Conservation (phyloP, 1,140 invertebrate species). For the Drosophila guanche region DNA sequence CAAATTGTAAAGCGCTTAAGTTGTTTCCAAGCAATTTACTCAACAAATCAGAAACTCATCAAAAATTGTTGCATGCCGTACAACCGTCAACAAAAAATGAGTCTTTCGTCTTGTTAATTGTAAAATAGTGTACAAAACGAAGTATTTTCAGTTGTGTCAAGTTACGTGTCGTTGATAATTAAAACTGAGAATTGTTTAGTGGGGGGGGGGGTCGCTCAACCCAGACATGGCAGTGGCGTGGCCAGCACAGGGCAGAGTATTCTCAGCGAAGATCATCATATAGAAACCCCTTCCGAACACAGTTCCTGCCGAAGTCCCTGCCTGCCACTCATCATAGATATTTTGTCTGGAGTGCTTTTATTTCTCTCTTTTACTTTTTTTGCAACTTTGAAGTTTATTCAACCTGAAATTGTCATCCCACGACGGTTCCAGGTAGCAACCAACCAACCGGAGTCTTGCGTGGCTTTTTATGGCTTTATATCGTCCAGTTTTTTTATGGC, state of each 20-base stretch:
- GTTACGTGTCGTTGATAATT: conserved; percentile 63
- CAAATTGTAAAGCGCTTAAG: conserved; percentile 59
- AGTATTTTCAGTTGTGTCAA: background rate
- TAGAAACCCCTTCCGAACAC: background rate
- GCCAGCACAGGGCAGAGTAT: no score
- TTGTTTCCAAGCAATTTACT: conserved; percentile 45
- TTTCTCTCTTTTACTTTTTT: background rate
- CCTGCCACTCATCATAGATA: no score
- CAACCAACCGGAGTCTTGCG: conserved; percentile 9
- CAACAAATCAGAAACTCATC: conserved; percentile 60
- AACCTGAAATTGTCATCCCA: conserved; percentile 27
- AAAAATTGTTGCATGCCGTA: conserved; percentile 57
- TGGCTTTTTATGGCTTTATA: conserved; percentile 44
- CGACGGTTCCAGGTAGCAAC: conserved; percentile 30
- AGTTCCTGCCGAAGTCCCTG: conserved; percentile 2
- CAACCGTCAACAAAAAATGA: conserved; percentile 11
- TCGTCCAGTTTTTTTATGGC: conserved; percentile 39
- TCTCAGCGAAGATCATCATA: background rate
- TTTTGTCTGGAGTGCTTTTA: background rate
- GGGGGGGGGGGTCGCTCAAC: background rate
- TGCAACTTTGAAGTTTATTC: conserved; percentile 27
- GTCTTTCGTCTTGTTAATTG: conserved; percentile 15
- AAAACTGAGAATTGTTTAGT: conserved; percentile 44
- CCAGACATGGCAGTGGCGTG: conserved; percentile 1
- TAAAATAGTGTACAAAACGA: conserved; percentile 28